Evolutionary conservation across 2,797 vertebrate species (phyloP).

Genomic region (Hydrophis major): DNA sequence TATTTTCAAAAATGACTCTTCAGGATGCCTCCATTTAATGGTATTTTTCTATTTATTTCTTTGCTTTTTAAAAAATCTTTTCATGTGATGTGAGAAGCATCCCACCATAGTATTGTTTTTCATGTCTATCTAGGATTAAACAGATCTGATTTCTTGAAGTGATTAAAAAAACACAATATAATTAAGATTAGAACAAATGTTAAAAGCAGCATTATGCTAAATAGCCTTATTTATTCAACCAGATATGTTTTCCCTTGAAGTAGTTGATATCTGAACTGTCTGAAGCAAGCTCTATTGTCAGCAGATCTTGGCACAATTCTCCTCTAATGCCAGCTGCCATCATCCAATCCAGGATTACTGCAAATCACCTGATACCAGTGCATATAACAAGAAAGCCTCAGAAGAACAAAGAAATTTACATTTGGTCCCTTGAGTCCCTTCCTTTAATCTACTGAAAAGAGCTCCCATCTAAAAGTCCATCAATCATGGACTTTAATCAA

Average conservation of each 20-base stretch:
- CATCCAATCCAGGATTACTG: slow-evolving; percentile 47
- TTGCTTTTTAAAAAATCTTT: background rate
- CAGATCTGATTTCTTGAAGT: slow-evolving; percentile 38
- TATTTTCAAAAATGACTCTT: background rate
- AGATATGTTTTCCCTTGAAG: slow-evolving; percentile 55
- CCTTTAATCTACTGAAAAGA: slow-evolving; percentile 53
- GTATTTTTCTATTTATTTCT: background rate
- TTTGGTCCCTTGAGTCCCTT: slow-evolving; percentile 28
- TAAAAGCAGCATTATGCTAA: slow-evolving; percentile 51
- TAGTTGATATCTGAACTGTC: slow-evolving; percentile 57
- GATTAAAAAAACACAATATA: slow-evolving; percentile 43
- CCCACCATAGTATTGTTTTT: background rate
- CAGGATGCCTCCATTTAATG: background rate
- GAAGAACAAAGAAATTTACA: slow-evolving; percentile 61
- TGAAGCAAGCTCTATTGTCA: slow-evolving; percentile 42
- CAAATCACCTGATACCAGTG: slow-evolving; percentile 63
- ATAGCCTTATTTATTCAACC: slow-evolving; percentile 58
- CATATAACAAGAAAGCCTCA: slow-evolving; percentile 51
- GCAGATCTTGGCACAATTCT: slow-evolving; percentile 52
- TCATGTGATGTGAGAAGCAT: background rate
- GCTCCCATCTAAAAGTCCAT: slow-evolving; percentile 21
- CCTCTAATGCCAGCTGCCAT: slow-evolving; percentile 52
- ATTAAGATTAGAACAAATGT: slow-evolving; percentile 44
- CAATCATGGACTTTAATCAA: slow-evolving; percentile 62
- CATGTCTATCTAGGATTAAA: slow-evolving; percentile 36